These are phyloP conservation scores for Sebastes oblongus DNA, from an alignment of 2,797 vertebrate genomes.

Conservation along the genomic window DNA sequence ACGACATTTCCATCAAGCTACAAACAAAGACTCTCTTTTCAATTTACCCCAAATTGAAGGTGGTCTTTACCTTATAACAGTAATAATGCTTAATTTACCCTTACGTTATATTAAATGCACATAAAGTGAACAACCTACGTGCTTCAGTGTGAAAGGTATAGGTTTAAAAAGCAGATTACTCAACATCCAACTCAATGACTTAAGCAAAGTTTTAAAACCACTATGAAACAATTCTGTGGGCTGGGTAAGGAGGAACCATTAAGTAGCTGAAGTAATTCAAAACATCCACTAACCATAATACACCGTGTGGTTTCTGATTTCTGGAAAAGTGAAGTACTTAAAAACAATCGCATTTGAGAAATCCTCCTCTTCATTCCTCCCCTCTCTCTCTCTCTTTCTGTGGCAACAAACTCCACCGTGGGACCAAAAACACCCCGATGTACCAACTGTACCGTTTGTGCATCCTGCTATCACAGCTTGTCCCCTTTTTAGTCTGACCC, in stretches of 20 bases:
- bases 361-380: conserved; percentile 61
- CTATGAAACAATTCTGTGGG: conserved; percentile 77
- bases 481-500: conserved; percentile 63
- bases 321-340: conserved; percentile 79
- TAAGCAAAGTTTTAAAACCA: conserved; percentile 74
- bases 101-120: background rate
- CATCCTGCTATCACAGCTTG: conserved; percentile 65
- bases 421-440: conserved; percentile 52
- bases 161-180: conserved; percentile 67
- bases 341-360: conserved; percentile 74
- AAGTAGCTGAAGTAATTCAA: conserved; percentile 77
- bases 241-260: conserved; percentile 76
- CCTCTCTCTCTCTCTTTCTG: conserved; percentile 21
- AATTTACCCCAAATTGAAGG: background rate
- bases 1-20: background rate
- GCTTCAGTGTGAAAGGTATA: conserved; percentile 18
- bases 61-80: background rate
- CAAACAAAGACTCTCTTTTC: background rate
- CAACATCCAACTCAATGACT: conserved; percentile 73
- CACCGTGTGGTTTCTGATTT: conserved; percentile 79
- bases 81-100: background rate
- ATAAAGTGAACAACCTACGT: conserved; percentile 17
- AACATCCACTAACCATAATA: conserved; percentile 79
- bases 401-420: conserved; percentile 57
- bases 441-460: background rate